Percentiles rank a stretch among this genome's conserved stretches.
phyloP scores from a whole-genome alignment of 2,113 vertebrate species.

The Mus musculus region DNA sequence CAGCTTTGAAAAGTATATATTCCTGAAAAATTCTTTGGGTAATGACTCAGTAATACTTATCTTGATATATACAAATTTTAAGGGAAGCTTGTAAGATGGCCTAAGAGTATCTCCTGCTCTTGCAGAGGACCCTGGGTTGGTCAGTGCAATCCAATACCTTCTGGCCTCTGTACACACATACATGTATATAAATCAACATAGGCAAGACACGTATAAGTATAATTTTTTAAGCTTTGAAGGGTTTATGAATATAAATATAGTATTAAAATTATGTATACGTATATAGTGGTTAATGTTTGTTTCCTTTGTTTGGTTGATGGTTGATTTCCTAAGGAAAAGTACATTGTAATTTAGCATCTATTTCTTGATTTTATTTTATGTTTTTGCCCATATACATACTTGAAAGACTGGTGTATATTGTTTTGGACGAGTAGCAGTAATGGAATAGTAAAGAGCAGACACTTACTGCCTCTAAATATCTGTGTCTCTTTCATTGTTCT shows the following conservation, averaged over 20 bases:
- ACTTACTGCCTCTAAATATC: background rate
- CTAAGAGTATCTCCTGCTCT: background rate
- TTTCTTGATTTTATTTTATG: conserved; percentile 23
- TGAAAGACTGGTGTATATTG: background rate
- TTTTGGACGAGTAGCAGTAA: background rate
- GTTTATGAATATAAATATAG: conserved; percentile 34
- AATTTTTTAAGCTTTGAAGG: background rate
- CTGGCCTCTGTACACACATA: background rate
- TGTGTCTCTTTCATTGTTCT: conserved; percentile 18
- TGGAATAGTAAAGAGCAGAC: background rate
- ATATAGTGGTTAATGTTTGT: background rate
- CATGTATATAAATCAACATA: background rate
- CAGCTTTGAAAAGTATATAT: conserved; percentile 27
- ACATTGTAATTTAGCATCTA: background rate
- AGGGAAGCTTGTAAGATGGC: background rate
- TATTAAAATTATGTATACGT: background rate
- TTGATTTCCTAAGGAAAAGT: conserved; percentile 31
- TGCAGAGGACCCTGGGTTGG: background rate
- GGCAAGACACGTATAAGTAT: background rate
- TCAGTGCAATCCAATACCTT: background rate
- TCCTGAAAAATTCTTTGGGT: conserved; percentile 13
- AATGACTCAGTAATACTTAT: conserved; percentile 12
- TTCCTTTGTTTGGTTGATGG: background rate
- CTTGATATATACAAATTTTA: conserved; percentile 9
- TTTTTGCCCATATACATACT: background rate